Evolutionary conservation across 2,888 invertebrate genomes (phyloP), one percentile per base, ranked within the genome.

Genomic region (Deilephila elpenor): DNA sequence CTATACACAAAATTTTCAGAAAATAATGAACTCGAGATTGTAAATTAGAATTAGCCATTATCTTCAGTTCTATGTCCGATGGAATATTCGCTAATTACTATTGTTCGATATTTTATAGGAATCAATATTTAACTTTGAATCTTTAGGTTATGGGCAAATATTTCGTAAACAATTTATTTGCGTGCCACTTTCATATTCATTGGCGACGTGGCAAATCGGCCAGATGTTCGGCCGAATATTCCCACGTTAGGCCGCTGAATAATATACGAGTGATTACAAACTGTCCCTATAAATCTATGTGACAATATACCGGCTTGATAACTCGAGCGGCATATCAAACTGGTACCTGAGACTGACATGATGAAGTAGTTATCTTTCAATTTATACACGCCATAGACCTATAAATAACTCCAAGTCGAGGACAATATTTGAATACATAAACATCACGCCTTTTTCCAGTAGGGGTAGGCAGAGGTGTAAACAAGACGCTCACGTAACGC

Each of bases 211-310:
- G 25, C 67, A 25, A 56, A 56, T n/a, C 14, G 25, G 25, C 67
- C 67, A 44, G 51, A 25, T 67, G 67, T 17, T 37, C 14, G 62
- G 25, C 14, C 6, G 25, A 51, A 67, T 67, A 67, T 67, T 67
- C 67, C 44, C 67, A 67, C 67, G 67, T 67, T 67, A 51, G 44
- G 5, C 44, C 25, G 8, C 34, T 62, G 67, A 51, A 67, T 67
- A 14, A 67, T 51, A 51, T 44, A 51, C 14, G n/a, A 62, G 34
- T 37, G 62, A 51, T 67, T 67, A 51, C 44, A 29, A 51, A 44
- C 67, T 67, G 67, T 51, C 51, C 51, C 67, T 67, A 67, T 67
- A 67, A 67, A 67, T 67, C 51, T 67, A 25, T 25, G 51, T 51
- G 67, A 67, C 67, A 51, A 67, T 64, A 51, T 14, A 51, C 51